phyloP scores from a whole-genome alignment of 2,113 vertebrate species.

The Neomonachus schauinslandi region DNA sequence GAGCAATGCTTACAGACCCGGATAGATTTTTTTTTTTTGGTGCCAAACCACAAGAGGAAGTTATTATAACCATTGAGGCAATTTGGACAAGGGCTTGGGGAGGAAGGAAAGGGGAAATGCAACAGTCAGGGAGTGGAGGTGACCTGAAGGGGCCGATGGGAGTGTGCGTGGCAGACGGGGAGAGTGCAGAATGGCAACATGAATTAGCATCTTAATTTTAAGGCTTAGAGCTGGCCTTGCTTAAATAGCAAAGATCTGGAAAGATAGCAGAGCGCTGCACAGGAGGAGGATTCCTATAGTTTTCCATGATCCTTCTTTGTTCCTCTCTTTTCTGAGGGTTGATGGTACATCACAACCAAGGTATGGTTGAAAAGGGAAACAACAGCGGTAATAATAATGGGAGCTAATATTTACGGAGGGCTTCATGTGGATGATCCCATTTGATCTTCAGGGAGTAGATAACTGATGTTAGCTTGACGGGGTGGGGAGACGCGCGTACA shows the following conservation, averaged over 20 bases:
- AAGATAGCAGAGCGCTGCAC: rapidly evolving
- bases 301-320: background rate
- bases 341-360: rapidly evolving
- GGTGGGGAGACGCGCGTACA: rapidly evolving
- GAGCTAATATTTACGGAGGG: rapidly evolving
- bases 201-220: rapidly evolving
- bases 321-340: rapidly evolving
- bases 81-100: background rate
- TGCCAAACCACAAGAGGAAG: background rate
- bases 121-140: rapidly evolving
- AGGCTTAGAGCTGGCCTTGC: background rate
- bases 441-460: rapidly evolving
- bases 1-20: background rate
- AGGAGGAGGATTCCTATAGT: rapidly evolving
- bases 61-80: background rate
- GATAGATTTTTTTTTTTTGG: background rate
- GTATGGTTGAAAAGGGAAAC: rapidly evolving
- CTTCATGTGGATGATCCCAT: rapidly evolving
- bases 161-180: rapidly evolving
- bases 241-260: background rate
- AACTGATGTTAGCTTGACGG: rapidly evolving
- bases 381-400: rapidly evolving
- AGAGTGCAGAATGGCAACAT: background rate
- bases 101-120: background rate
- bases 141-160: rapidly evolving